Percentiles rank a stretch among this genome's conserved stretches.
phyloP scores from a whole-genome alignment of 2,113 vertebrate genomes.

The Isichthys henryi region DNA sequence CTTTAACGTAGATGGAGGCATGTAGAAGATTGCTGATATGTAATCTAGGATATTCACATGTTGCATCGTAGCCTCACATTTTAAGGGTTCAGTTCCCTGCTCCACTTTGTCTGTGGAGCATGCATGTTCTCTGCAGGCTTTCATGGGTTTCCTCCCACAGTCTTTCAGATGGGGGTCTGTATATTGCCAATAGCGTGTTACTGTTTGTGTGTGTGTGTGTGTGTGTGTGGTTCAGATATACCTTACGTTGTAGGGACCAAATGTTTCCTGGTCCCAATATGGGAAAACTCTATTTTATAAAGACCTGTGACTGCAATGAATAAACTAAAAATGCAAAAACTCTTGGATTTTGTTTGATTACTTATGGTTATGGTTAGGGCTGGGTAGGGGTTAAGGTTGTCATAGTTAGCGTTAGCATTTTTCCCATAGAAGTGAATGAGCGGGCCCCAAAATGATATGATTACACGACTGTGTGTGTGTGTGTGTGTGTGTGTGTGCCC shows the following conservation, averaged over 20 bases:
- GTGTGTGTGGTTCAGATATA: not conserved
- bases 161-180: not conserved
- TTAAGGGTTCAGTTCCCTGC: not conserved
- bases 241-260: not conserved
- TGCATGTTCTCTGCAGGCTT: not conserved
- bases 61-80: not conserved
- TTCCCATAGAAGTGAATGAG: not conserved
- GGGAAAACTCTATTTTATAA: too few relatives aligned
- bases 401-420: not conserved
- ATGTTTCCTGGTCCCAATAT: too few relatives aligned
- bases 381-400: not conserved
- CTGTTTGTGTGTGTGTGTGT: too few relatives aligned
- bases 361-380: not conserved
- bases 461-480: not conserved
- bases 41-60: not conserved
- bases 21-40: not conserved
- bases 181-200: not conserved
- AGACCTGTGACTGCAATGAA: too few relatives aligned
- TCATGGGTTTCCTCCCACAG: not conserved
- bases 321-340: too few relatives aligned
- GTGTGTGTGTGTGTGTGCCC: not conserved
- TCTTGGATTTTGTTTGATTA: not conserved
- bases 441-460: not conserved
- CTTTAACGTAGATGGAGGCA: not conserved
- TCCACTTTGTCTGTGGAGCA: not conserved